A percentile compares a stretch with the other conserved stretches of the same genome.
phyloP scores from a whole-genome alignment of 2,113 vertebrate genomes.

The Chlamydotis undulata region DNA sequence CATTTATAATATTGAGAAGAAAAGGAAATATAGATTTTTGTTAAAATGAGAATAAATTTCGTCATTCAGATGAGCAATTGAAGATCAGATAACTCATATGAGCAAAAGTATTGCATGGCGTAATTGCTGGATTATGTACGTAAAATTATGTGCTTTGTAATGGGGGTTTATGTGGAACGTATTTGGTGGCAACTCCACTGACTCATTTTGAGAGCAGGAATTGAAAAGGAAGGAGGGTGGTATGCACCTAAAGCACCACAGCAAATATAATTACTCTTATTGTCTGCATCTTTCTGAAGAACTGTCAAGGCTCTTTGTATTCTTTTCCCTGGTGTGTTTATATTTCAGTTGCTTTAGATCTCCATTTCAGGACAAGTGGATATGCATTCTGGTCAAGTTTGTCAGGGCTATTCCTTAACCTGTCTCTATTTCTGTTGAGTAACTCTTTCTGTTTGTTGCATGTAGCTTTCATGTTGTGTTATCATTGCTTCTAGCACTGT shows the following conservation, averaged over 20 bases:
- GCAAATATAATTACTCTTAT: not conserved
- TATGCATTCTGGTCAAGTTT: not conserved
- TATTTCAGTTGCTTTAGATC: not conserved
- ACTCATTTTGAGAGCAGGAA: not conserved
- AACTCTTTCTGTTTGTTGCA: not conserved
- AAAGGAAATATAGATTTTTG: not conserved
- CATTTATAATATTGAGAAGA: not conserved
- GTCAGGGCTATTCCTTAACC: not conserved
- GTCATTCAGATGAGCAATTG: not conserved
- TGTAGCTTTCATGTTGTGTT: not conserved
- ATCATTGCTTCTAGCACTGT: not conserved
- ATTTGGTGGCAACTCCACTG: not conserved
- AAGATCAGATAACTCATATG: not conserved
- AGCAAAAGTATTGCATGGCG: not conserved
- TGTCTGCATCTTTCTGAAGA: not conserved
- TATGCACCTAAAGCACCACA: not conserved
- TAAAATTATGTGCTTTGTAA: not conserved
- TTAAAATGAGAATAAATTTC: not conserved
- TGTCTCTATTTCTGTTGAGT: not conserved
- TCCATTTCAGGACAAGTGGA: not conserved
- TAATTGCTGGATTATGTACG: not conserved
- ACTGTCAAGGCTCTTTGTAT: not conserved
- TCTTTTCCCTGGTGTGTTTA: not conserved
- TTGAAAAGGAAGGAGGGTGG: not conserved
- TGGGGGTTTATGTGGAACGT: not conserved